Evolutionary conservation across 2,113 vertebrate genomes (phyloP).

Genomic region (Arvicanthis niloticus): DNA sequence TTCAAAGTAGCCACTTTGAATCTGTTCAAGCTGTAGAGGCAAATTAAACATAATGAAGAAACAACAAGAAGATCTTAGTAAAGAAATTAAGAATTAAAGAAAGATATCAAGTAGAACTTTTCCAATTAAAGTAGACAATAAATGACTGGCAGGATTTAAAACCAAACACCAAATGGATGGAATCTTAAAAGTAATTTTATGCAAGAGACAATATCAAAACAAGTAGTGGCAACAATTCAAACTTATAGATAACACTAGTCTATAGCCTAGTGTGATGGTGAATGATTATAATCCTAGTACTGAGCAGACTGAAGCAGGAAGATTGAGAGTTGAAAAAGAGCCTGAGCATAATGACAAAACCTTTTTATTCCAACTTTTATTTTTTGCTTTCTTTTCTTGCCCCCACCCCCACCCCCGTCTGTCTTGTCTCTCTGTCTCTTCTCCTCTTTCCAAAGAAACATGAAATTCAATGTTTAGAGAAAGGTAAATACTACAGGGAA

Average conservation of each 20-base stretch:
- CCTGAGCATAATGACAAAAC: not conserved
- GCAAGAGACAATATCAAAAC: not conserved
- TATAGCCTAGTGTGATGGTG: not conserved
- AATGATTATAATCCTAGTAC: not conserved
- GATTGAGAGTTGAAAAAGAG: not conserved
- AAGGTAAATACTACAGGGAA: not conserved
- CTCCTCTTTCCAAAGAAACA: not conserved
- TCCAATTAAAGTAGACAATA: not conserved
- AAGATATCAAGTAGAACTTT: not conserved
- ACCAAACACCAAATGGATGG: not conserved
- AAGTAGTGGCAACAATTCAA: not conserved
- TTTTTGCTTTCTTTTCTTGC: not conserved
- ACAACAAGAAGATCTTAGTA: not conserved
- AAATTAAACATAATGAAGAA: not conserved
- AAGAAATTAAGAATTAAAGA: conserved; percentile 1
- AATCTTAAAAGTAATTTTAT: not conserved
- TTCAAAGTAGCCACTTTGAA: not conserved
- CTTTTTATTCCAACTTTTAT: not conserved
- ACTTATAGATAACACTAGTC: not conserved
- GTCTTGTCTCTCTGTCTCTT: accelerated
- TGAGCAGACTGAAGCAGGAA: not conserved
- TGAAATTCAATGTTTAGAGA: not conserved
- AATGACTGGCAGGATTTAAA: not conserved
- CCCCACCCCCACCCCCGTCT: accelerated
- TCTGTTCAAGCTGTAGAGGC: not conserved